A percentile compares a stretch with the other conserved stretches of the same genome.
phyloP scores from a whole-genome alignment of 1,140 invertebrate genomes.

The Teleogryllus occipitalis region DNA sequence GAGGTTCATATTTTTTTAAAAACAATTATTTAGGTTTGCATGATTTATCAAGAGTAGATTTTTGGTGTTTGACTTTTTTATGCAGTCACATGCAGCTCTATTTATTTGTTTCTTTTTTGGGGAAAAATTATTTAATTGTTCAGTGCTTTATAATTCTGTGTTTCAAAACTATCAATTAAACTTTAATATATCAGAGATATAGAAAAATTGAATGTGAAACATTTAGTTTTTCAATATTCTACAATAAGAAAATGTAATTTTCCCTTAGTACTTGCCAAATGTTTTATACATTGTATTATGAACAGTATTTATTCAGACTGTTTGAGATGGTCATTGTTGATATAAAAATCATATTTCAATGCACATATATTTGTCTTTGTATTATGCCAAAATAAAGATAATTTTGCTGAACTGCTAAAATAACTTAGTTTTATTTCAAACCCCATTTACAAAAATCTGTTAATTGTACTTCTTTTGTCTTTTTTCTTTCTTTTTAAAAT shows the following conservation, averaged over 20 bases:
- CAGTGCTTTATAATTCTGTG: too few species aligned
- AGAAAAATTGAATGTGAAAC: background rate
- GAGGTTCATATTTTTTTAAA: too few species aligned
- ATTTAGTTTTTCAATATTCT: background rate
- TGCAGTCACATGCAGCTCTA: too few species aligned
- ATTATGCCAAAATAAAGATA: background rate
- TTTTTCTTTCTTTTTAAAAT: background rate
- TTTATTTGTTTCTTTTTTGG: too few species aligned
- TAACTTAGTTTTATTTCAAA: background rate
- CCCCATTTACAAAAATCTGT: background rate
- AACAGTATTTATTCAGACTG: background rate
- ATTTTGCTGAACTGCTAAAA: background rate
- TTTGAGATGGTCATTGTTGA: background rate
- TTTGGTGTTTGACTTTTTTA: too few species aligned
- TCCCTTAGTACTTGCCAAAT: background rate
- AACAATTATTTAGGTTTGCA: too few species aligned
- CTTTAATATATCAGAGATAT: background rate
- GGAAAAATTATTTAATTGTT: too few species aligned
- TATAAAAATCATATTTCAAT: background rate
- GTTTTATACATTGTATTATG: slow-evolving; percentile 1
- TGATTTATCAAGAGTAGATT: too few species aligned
- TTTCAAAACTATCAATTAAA: too few species aligned
- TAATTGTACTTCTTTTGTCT: background rate
- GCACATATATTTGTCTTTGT: background rate
- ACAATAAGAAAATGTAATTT: background rate